Evolutionary conservation across 2,888 invertebrate genomes (phyloP), one percentile per base, ranked within the genome.

Genomic region (Lithophane leautieri): DNA sequence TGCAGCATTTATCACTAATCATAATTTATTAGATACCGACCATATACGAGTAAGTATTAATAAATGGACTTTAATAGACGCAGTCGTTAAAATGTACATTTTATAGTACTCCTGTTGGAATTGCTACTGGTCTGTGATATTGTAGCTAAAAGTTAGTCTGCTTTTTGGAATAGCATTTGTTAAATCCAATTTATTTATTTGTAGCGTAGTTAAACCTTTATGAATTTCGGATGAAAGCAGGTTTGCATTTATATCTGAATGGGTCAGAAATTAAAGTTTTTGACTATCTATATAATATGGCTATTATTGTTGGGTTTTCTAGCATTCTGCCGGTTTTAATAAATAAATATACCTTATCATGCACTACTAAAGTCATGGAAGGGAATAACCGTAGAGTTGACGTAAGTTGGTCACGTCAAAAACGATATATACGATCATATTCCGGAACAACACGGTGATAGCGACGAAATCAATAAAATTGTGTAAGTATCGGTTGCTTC

Each of bases 1-100:
- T 88, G 72, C 19, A 83, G 16, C 71, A 86, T 86, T 84, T 86
- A 86, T 74, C 62, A 78, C 76, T 88, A 82, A 88, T 86, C 75
- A 88, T 88, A 82, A 86, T 86, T 86, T 88, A 86, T 88, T 86
- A 77, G 73, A 74, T 73, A 86, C 71, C 19, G 25, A 70, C 83
- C 80, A 77, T 78, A 76, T 85, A n/a, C n/a, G n/a, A n/a, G n/a
- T n/a, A 85, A 74, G 74, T 78, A 73, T 75, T 42, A 67, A 52
- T 70, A 34, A 78, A 76, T 62, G 69, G 66, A 73, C 52, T 74
- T 65, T 80, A 78, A 82, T 82, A 58, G 70, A 47, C 52, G 12
- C 12, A 7, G 71, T 9, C 8, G 50, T 76, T 82, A 73, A 73
- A 81, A 73, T 81, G 67, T 79, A 84, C 73, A 79, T 77, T 86